phyloP scores from a whole-genome alignment of 2,888 invertebrate genomes.

The Selenia dentaria region DNA sequence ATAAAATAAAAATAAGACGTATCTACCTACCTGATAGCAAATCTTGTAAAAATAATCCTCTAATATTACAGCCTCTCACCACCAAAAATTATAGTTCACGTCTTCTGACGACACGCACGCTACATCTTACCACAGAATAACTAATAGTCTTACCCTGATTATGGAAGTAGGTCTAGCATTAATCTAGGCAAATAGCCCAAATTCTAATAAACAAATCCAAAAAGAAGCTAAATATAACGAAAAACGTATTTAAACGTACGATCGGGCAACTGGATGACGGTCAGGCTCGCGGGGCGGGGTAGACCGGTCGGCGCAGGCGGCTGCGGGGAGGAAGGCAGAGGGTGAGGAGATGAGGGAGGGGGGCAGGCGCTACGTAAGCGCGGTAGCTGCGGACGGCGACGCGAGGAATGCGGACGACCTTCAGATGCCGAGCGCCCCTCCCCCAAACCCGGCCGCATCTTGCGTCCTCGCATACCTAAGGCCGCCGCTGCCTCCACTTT shows the following conservation, averaged over 20 bases:
- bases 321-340: constrained; percentile 44
- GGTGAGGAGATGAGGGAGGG: constrained; percentile 39
- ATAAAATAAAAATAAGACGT: too few species aligned
- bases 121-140: too few species aligned
- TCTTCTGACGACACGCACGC: too few species aligned
- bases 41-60: too few species aligned
- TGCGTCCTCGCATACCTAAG: constrained; percentile 83
- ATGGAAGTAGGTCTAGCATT: too few species aligned
- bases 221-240: constrained; percentile 18
- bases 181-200: too few species aligned
- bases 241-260: constrained; percentile 20
- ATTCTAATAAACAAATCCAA: neutral
- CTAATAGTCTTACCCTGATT: too few species aligned
- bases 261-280: constrained; percentile 21
- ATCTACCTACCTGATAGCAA: too few species aligned
- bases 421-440: constrained; percentile 83
- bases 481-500: constrained; percentile 77
- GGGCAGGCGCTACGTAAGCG: constrained; percentile 82
- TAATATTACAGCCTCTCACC: too few species aligned
- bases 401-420: constrained; percentile 84
- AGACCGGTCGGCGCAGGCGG: constrained; percentile 66
- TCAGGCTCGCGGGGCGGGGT: constrained; percentile 48
- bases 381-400: constrained; percentile 84
- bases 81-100: too few species aligned
- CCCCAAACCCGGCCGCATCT: constrained; percentile 80